Evolutionary conservation across 2,888 invertebrate genomes (phyloP).

Genomic region (Ectemnius lituratus): DNA sequence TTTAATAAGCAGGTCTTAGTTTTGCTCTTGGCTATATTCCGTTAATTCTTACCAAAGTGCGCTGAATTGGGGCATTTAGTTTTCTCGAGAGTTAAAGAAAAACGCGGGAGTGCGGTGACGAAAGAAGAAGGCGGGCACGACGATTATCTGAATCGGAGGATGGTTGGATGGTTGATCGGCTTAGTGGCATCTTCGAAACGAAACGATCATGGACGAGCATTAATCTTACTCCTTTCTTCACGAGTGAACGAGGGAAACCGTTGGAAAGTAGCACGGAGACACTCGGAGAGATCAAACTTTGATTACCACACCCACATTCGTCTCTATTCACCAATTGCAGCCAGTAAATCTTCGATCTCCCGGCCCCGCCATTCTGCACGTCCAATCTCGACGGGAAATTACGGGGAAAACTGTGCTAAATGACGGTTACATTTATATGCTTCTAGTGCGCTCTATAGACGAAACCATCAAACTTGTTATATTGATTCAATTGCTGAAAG

Average conservation of each 20-base stretch:
- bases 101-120: too few relatives aligned
- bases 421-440: not conserved
- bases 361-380: not conserved
- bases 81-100: not conserved
- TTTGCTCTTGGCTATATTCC: too few relatives aligned
- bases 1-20: too few relatives aligned
- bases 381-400: not conserved
- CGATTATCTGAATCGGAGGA: conserved; percentile 9
- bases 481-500: too few relatives aligned
- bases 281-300: conserved; percentile 29
- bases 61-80: too few relatives aligned
- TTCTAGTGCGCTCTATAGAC: too few relatives aligned
- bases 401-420: not conserved
- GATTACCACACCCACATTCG: conserved; percentile 28
- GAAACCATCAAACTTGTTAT: too few relatives aligned
- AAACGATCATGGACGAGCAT: conserved; percentile 24
- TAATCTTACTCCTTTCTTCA: conserved; percentile 28
- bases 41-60: too few relatives aligned
- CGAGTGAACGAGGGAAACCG: conserved; percentile 14
- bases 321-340: conserved; percentile 25
- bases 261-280: conserved; percentile 17
- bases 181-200: conserved; percentile 2
- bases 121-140: too few relatives aligned
- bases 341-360: conserved; percentile 12
- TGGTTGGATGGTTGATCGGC: conserved; percentile 10